These are phyloP conservation scores for Aelia acuminata DNA, from an alignment of 2,888 invertebrate genomes.

Conservation along the genomic window DNA sequence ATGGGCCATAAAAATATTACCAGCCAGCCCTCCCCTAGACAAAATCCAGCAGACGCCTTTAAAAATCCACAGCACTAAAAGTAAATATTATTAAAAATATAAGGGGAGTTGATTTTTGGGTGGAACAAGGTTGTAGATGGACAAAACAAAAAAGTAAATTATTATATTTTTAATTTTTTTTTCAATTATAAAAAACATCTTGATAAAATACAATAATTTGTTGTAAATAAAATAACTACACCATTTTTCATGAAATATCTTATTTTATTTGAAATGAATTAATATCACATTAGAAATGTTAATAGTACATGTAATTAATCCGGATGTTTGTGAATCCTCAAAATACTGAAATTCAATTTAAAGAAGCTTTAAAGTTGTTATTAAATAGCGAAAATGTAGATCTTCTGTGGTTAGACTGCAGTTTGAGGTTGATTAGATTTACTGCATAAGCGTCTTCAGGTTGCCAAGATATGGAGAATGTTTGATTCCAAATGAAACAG, in stretches of 20 bases:
- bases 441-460: conserved; percentile 68
- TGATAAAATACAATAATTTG: not conserved
- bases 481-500: conserved; percentile 87
- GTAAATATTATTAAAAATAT: too few relatives aligned
- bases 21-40: too few relatives aligned
- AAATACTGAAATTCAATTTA: conserved; percentile 7
- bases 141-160: not conserved
- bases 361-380: conserved; percentile 39
- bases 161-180: too few relatives aligned
- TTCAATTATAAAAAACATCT: not conserved
- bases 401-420: not conserved
- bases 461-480: conserved; percentile 84
- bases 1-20: too few relatives aligned
- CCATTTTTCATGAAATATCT: not conserved
- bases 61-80: too few relatives aligned
- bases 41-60: too few relatives aligned
- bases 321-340: not conserved
- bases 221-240: not conserved
- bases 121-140: not conserved
- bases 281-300: conserved; percentile 24
- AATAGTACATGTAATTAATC: conserved; percentile 12
- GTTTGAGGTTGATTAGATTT: not conserved
- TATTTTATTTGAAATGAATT: conserved; percentile 26
- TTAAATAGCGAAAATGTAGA: not conserved
- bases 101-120: not conserved